Evolutionary conservation across 2,888 invertebrate species (phyloP).

Genomic region (Hartigia nigra): DNA sequence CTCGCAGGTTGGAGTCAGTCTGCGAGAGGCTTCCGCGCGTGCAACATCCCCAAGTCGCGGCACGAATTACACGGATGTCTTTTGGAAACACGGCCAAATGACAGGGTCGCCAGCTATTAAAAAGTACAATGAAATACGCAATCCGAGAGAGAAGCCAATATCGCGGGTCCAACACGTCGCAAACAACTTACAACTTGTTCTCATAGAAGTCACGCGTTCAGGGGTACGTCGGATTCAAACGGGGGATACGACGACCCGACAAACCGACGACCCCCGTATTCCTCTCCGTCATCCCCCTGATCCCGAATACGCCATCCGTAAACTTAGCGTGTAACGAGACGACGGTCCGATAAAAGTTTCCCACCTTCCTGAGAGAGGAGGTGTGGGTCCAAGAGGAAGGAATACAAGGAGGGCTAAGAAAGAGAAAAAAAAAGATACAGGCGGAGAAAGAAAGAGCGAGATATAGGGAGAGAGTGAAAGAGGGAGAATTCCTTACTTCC

Average conservation of each 20-base stretch:
- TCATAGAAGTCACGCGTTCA: neutral
- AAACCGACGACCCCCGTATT: neutral
- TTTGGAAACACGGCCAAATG: neutral
- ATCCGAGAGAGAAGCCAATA: neutral
- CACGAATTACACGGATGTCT: neutral
- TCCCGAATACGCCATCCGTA: neutral
- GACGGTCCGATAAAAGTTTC: slow-evolving; percentile 5
- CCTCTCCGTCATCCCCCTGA: neutral
- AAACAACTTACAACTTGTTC: neutral
- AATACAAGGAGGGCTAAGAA: neutral
- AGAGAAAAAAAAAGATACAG: neutral
- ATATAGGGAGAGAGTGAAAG: neutral
- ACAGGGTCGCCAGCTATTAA: neutral
- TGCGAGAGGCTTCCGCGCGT: slow-evolving; percentile 54
- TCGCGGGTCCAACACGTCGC: neutral
- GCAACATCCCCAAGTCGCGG: slow-evolving; percentile 20
- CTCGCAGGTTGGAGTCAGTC: slow-evolving; percentile 57
- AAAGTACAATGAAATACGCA: neutral
- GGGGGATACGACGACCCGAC: neutral
- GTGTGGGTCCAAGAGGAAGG: neutral
- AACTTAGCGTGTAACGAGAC: slow-evolving; percentile 1
- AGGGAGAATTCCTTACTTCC: slow-evolving; percentile 7
- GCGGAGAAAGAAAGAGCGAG: neutral
- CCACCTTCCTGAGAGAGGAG: neutral
- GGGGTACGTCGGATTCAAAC: neutral